Base-by-base conservation (phyloP, 1,140 invertebrate species). In the Heterodera carotae region DNA sequence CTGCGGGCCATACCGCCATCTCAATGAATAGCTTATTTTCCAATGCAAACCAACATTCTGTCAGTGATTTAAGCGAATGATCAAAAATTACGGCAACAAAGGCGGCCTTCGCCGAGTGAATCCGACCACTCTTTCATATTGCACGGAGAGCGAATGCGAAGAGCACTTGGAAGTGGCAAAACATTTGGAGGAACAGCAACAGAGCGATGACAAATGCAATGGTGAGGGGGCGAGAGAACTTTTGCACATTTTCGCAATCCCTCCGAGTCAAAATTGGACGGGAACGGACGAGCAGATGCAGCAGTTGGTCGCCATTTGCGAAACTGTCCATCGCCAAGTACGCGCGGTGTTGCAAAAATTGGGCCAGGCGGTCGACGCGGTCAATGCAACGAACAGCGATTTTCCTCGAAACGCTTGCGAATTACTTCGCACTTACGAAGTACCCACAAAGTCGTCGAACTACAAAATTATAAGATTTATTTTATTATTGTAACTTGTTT, bases 231-330 rank as follows among this genome's bases (percentile, higher is more conserved):
- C 1, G 15, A 18, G n/a, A n/a, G 22, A 22, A n/a, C 12, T 68
- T 36, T 68, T 22, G 33, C 33, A 4, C 39, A 68, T 68, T 34
- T 34, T 68, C 18, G 66, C 66, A 5, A 68, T 68, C 4, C 39
- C 66, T 2, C 66, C 33, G 39, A 36, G 4, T 15, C 66, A 68
- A 68, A 34, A 22, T n/a, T 7, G 1, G 22, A 76, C 36, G 34
- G 18, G 5, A 56, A 56, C 27, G 34, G 74, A 76, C 36, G 74
- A 29, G 8, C 74, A 76, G 2, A 5, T 25, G 48, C 74, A 76
- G 18, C 74, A 76, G n/a, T 6, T 76, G 31, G 25, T 76, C 1
- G 73, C 31, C 25, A 76, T 76, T 76, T 76, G 74, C 25, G 34
- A 76, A 22, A 64, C n/a, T 10, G 60, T 75, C 18, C 69, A 72